Percentiles rank a stretch among this genome's conserved stretches.
phyloP scores from a whole-genome alignment of 2,113 vertebrate species.

The Trinectes maculatus region DNA sequence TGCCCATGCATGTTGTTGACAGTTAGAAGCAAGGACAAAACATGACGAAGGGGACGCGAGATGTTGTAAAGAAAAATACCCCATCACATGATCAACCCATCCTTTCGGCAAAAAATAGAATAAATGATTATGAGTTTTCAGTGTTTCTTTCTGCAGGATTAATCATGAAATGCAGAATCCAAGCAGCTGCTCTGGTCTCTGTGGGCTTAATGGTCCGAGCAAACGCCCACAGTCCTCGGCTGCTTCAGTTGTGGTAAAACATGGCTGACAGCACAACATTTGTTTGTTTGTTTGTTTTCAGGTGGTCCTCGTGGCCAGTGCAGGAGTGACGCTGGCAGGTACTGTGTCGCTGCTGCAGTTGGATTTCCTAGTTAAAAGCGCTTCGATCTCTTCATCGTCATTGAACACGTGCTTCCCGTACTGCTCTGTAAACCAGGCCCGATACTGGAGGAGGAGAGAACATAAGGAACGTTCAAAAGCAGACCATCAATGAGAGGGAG shows the following conservation, averaged over 20 bases:
- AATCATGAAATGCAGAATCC: too few species aligned
- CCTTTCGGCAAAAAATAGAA: constrained; percentile 2
- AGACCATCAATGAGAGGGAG: too few species aligned
- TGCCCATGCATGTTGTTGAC: constrained; percentile 74
- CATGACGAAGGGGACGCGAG: constrained; percentile 20
- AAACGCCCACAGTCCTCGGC: background rate
- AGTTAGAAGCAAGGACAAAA: constrained; percentile 58
- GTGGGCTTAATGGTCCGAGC: background rate
- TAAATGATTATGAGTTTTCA: too few species aligned
- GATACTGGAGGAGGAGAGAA: constrained; percentile 81
- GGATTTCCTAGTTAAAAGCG: constrained; percentile 52
- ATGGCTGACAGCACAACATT: too few species aligned
- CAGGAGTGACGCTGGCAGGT: constrained; percentile 15
- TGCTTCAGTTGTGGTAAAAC: too few species aligned
- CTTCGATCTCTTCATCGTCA: constrained; percentile 85
- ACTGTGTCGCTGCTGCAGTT: background rate
- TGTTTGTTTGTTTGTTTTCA: constrained; percentile 23
- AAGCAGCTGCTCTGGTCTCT: background rate
- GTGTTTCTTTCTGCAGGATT: background rate
- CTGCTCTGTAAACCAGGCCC: constrained; percentile 87
- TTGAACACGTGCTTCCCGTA: constrained; percentile 86
- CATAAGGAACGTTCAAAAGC: too few species aligned
- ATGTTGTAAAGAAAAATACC: constrained; percentile 46
- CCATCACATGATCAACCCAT: constrained; percentile 30
- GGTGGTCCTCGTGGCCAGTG: constrained; percentile 15